Percentiles rank a stretch among this genome's conserved stretches.
Conservation (phyloP, 2,113 vertebrate species). For the Vidua macroura region DNA sequence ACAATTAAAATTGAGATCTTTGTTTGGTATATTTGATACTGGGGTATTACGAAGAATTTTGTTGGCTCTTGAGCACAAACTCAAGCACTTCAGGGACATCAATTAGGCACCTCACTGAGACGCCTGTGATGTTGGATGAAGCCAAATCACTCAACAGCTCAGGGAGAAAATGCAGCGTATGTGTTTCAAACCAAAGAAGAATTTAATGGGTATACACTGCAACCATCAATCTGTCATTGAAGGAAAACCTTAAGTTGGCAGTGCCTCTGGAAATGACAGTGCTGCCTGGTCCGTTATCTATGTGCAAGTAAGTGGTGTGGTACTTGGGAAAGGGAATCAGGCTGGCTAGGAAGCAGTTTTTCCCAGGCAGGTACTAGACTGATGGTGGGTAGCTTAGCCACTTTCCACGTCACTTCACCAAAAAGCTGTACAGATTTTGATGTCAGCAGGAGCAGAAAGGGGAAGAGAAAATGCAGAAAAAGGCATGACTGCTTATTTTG, state of each 20-base stretch:
- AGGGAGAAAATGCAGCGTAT: not conserved
- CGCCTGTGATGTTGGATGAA: not conserved
- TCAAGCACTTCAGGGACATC: not conserved
- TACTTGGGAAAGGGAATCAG: not conserved
- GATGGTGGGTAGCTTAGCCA: not conserved
- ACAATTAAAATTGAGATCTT: not conserved
- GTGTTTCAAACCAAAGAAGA: not conserved
- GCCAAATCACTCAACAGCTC: not conserved
- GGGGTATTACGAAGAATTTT: not conserved
- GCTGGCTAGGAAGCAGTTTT: not conserved
- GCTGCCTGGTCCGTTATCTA: not conserved
- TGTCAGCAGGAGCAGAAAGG: not conserved
- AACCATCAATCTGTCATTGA: not conserved
- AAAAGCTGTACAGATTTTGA: not conserved
- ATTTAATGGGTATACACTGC: not conserved
- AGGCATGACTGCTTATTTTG: not conserved
- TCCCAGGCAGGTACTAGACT: not conserved
- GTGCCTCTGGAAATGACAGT: not conserved
- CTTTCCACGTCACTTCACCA: not conserved
- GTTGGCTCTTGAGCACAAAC: not conserved
- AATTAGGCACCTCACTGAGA: not conserved
- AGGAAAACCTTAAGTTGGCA: not conserved
- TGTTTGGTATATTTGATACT: not conserved
- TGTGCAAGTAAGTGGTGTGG: not conserved
- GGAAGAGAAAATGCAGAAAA: not conserved